Base-by-base conservation (phyloP, 2,113 vertebrate species). In the Laticauda colubrina region DNA sequence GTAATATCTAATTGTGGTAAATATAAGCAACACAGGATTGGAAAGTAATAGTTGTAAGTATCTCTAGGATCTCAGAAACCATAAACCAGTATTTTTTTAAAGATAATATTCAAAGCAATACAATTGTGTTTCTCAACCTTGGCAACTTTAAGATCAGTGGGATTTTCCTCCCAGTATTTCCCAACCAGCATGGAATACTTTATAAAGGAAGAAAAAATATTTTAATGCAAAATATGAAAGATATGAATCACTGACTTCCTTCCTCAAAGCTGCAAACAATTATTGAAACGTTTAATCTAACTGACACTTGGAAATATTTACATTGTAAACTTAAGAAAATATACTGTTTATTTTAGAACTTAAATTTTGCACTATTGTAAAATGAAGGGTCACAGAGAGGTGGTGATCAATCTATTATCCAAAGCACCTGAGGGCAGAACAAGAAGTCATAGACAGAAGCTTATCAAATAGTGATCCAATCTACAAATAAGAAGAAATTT, bases 281-380 rank as follows among this genome's bases (percentile, higher is more conserved):
- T 39, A 75, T 75, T 75, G 69, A 39, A 75, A 34, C n/a, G 18
- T 34, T 18, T 75, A 34, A 34, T 39, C n/a, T 75, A 75, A 18
- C n/a, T 2, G n/a, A 8, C 4, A 64, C 15, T 6, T 75, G n/a
- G n/a, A 75, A 75, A 75, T 75, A 75, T 75, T 75, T 75, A 75
- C 34, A 34, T 39, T 75, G 69, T 20, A 75, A 75, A 18, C 14
- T 8, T 34, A 75, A n/a, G 69, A 34, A 75, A 34, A 34, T 34
- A 75, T 75, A 75, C n/a, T 75, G 55, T 90, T 90, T 61, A 64
- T 85, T 89, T 87, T 15, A 54, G n/a, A 91, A 56, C 24, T 61
- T 48, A 59, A 85, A 92, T 87, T 90, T 90, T 45, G 56, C 48
- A 88, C 24, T 81, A 90, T 21, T 92, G 56, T 89, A 64, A 29